Evolutionary conservation across 2,797 vertebrate genomes (phyloP).

Genomic region (Bucorvus abyssinicus): DNA sequence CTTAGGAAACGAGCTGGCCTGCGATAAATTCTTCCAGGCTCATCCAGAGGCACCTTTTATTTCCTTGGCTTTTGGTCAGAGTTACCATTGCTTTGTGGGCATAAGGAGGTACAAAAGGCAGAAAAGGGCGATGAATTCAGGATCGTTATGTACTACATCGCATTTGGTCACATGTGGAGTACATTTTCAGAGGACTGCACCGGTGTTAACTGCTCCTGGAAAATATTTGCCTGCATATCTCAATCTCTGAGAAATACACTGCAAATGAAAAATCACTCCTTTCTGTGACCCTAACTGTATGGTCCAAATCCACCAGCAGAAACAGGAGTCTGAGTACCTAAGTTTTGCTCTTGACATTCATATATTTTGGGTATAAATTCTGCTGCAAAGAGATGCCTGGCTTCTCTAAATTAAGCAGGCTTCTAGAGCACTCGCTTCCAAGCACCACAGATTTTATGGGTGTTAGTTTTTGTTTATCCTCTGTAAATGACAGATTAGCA

Average conservation of each 20-base stretch:
- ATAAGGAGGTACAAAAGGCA: not conserved
- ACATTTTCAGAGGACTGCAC: not conserved
- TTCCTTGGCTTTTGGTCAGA: not conserved
- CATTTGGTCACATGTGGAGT: not conserved
- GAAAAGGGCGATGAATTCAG: not conserved
- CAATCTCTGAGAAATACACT: not conserved
- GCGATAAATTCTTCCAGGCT: not conserved
- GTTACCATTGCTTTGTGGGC: not conserved
- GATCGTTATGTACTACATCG: fast-evolving
- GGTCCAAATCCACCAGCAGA: not conserved
- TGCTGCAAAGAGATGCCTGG: not conserved
- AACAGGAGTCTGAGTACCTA: not conserved
- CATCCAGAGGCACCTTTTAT: not conserved
- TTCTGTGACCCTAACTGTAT: not conserved
- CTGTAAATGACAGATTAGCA: constrained; percentile 65
- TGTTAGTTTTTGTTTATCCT: constrained; percentile 52
- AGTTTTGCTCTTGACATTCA: not conserved
- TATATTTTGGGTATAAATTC: not conserved
- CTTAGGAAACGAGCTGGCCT: not conserved
- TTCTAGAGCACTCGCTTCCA: not conserved
- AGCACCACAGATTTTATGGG: not conserved
- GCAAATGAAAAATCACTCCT: not conserved
- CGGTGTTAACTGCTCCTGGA: not conserved
- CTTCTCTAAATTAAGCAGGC: constrained; percentile 21
- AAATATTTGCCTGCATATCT: not conserved